A percentile compares a stretch with the other conserved stretches of the same genome.
phyloP scores from a whole-genome alignment of 1,140 invertebrate species.

The Tigriopus japonicus region DNA sequence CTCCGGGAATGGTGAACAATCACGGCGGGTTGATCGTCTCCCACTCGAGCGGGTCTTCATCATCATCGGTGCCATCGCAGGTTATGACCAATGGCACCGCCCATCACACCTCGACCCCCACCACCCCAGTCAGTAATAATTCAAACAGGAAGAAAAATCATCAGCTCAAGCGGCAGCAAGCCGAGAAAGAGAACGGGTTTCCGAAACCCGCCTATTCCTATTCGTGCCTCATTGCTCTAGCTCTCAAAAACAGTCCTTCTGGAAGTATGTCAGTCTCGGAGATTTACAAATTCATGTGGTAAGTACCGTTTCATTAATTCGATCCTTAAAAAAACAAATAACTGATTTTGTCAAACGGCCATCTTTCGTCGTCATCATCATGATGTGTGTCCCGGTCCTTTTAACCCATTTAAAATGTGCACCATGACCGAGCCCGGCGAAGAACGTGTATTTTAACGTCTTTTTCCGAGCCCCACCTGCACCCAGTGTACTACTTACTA shows the following conservation, averaged over 20 bases:
- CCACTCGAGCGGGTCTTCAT: too few species aligned
- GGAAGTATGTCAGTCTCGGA: conserved; percentile 90
- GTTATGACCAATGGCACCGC: conserved; percentile 13
- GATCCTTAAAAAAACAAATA: not conserved
- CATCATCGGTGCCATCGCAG: not conserved
- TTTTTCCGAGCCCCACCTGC: too few species aligned
- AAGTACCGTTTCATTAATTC: conserved; percentile 29
- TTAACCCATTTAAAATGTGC: too few species aligned
- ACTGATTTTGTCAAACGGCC: too few species aligned
- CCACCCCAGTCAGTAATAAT: conserved; percentile 18
- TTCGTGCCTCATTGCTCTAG: conserved; percentile 90
- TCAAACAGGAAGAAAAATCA: conserved; percentile 17
- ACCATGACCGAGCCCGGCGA: too few species aligned
- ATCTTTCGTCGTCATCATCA: too few species aligned
- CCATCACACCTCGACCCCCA: conserved; percentile 18
- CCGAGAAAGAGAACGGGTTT: conserved; percentile 33
- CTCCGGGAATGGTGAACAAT: too few species aligned
- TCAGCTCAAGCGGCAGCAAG: conserved; percentile 26
- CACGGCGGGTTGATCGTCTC: too few species aligned
- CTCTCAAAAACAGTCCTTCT: conserved; percentile 80
- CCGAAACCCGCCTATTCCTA: conserved; percentile 95
- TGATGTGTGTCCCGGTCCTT: too few species aligned
- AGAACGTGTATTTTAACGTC: too few species aligned
- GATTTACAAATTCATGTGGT: conserved; percentile 98
- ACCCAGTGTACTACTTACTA: too few species aligned